Percentiles rank a stretch among this genome's conserved stretches.
These are phyloP conservation scores for Aphelenchoides bicaudatus DNA, from an alignment of 2,888 invertebrate species.

Conservation along the genomic window DNA sequence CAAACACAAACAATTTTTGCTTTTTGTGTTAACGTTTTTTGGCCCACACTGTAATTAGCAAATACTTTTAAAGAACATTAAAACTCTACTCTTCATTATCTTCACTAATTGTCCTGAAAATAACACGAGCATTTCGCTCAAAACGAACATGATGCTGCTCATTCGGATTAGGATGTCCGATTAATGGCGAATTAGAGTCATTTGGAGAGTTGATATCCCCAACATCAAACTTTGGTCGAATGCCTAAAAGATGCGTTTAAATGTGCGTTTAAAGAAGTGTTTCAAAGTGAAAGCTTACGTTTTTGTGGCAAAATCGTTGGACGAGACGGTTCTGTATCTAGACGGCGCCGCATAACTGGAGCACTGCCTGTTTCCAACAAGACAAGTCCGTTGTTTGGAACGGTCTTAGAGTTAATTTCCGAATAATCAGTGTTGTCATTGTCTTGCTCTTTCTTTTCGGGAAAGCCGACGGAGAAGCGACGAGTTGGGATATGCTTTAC, in stretches of 20 bases:
- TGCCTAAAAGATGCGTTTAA: not conserved
- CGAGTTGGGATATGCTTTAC: not conserved
- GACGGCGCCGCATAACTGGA: conserved; percentile 1
- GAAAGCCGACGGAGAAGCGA: not conserved
- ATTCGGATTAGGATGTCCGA: not conserved
- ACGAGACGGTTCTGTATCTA: not conserved
- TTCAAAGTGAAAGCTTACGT: conserved; percentile 1
- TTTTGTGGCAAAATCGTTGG: not conserved
- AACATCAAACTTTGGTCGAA: not conserved
- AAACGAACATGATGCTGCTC: no score
- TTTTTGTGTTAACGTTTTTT: no score
- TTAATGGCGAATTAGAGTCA: not conserved
- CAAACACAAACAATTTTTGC: no score
- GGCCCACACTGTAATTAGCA: no score
- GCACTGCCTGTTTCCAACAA: no score
- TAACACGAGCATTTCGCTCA: no score
- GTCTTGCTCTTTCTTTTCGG: not conserved
- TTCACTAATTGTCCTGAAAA: no score
- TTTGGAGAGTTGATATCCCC: not conserved
- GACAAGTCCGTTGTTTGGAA: not conserved
- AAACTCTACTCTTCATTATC: no score
- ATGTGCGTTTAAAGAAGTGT: not conserved
- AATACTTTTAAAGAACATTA: no score
- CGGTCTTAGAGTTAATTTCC: not conserved
- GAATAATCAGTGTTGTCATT: conserved; percentile 1